Conservation (phyloP, 2,113 vertebrate species). For the Rhinogobius similis region DNA sequence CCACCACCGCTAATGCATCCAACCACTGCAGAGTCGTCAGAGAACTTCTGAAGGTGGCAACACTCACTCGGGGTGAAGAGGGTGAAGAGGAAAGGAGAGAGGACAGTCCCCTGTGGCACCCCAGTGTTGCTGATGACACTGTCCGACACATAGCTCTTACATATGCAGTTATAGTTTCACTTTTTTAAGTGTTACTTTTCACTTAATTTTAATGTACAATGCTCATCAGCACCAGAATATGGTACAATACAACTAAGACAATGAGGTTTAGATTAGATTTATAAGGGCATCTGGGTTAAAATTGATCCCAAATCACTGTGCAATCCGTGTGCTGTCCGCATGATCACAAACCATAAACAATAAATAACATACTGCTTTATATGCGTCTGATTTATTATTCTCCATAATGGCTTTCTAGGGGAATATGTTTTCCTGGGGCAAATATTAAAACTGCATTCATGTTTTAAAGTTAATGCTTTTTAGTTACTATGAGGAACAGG, state of each 20-base stretch:
- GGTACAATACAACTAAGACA: background rate
- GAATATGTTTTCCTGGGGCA: background rate
- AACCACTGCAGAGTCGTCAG: no score
- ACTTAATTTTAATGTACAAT: background rate
- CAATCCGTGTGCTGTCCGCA: background rate
- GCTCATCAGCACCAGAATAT: background rate
- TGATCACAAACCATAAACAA: constrained; percentile 6
- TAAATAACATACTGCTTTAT: constrained; percentile 6
- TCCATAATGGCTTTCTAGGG: constrained; percentile 23
- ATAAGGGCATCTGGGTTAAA: background rate
- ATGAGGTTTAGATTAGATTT: background rate
- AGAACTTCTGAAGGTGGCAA: no score
- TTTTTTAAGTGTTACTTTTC: no score
- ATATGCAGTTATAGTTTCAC: no score
- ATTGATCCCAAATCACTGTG: background rate
- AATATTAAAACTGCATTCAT: constrained; percentile 5
- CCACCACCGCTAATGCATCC: no score
- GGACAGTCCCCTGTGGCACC: no score
- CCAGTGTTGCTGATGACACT: no score
- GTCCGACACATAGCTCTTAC: no score
- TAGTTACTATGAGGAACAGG: background rate
- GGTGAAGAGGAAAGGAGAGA: no score
- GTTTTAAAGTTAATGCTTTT: constrained; percentile 4
- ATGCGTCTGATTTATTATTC: constrained; percentile 10
- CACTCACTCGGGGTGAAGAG: no score